Evolutionary conservation across 2,113 vertebrate genomes (phyloP).

Genomic region (Ellobius talpinus): DNA sequence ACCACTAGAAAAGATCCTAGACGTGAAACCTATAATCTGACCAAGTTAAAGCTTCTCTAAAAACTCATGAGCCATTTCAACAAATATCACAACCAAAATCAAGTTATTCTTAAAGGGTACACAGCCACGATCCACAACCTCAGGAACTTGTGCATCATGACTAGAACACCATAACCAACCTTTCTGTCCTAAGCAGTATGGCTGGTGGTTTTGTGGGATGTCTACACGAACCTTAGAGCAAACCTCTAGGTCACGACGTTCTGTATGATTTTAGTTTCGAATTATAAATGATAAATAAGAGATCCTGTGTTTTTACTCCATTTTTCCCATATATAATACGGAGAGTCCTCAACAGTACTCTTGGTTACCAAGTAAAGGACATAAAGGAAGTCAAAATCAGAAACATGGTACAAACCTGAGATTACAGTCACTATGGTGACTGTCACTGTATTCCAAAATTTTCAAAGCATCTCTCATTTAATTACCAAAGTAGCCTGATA

Average conservation of each 20-base stretch:
- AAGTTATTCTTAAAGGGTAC: not conserved
- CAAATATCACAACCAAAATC: slow-evolving; percentile 15
- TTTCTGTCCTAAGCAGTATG: not conserved
- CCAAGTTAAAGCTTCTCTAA: slow-evolving; percentile 25
- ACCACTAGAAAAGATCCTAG: not conserved
- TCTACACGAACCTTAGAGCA: not conserved
- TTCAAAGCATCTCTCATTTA: not conserved
- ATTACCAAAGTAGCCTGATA: not conserved
- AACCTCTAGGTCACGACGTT: not conserved
- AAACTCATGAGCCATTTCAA: not conserved
- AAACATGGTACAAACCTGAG: not conserved
- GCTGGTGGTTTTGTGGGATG: not conserved
- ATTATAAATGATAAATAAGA: slow-evolving; percentile 1
- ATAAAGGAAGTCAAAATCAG: slow-evolving; percentile 14
- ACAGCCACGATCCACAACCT: not conserved
- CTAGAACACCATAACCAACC: not conserved
- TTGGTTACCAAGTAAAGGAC: not conserved
- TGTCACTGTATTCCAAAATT: not conserved
- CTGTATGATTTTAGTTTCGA: not conserved
- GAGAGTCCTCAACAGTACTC: not conserved
- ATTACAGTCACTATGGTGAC: not conserved
- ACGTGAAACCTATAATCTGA: not conserved
- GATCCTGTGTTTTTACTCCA: not conserved
- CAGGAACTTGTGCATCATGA: not conserved
- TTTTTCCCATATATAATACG: not conserved